Percentiles rank a stretch among this genome's conserved stretches.
Conservation (phyloP, 2,113 vertebrate species). For the Brachionichthys hirsutus region DNA sequence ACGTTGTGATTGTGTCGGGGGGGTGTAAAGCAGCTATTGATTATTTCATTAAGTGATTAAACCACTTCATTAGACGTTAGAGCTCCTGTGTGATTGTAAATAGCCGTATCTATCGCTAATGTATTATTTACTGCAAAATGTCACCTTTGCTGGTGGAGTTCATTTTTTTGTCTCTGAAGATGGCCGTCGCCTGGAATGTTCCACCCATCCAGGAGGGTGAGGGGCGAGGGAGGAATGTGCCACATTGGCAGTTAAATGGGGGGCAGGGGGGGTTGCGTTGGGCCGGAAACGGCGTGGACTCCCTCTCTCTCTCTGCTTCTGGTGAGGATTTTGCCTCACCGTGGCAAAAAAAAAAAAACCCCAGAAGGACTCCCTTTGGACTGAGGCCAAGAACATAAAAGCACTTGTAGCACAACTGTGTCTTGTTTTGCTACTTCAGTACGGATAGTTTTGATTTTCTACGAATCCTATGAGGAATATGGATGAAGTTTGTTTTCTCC, state of each 20-base stretch:
- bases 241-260: conserved; percentile 53
- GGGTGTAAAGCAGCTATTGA: conserved; percentile 34
- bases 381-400: conserved; percentile 68
- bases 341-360: conserved; percentile 24
- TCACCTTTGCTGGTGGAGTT: conserved; percentile 37
- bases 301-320: conserved; percentile 66
- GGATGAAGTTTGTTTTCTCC: conserved; percentile 52
- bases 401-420: conserved; percentile 79
- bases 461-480: conserved; percentile 58
- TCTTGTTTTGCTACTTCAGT: conserved; percentile 68
- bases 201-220: conserved; percentile 60
- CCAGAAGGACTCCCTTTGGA: conserved; percentile 66
- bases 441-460: conserved; percentile 58
- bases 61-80: conserved; percentile 49
- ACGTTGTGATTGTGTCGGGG: conserved; percentile 23
- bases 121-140: conserved; percentile 55
- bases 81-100: conserved; percentile 63
- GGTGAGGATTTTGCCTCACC: conserved; percentile 47
- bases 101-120: conserved; percentile 51
- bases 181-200: conserved; percentile 70
- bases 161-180: conserved; percentile 65
- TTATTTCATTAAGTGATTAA: conserved; percentile 43
- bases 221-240: conserved; percentile 64
- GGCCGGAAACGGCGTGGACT: conserved; percentile 54
- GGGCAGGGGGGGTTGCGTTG: background rate